Evolutionary conservation across 2,797 vertebrate species (phyloP).

Genomic region (Rhinichthys osculus): DNA sequence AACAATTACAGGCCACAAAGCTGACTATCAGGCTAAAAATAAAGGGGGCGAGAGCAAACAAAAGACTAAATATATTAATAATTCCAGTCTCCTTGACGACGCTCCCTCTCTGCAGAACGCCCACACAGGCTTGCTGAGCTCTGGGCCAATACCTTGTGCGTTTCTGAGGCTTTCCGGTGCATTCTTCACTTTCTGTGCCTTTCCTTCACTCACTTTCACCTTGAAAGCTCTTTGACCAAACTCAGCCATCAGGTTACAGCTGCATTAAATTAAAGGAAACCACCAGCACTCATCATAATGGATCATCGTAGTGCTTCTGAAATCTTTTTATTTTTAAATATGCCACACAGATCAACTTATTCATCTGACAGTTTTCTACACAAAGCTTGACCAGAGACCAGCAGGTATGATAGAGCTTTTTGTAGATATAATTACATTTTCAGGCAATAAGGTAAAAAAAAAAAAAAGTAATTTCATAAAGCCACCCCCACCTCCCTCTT

Average conservation of each 20-base stretch:
- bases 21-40: constrained; percentile 71
- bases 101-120: constrained; percentile 69
- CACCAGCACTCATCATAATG: constrained; percentile 19
- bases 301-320: constrained; percentile 20
- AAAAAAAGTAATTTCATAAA: constrained; percentile 49
- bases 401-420: constrained; percentile 16
- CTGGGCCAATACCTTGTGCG: constrained; percentile 67
- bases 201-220: constrained; percentile 20
- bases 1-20: constrained; percentile 66
- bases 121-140: constrained; percentile 68
- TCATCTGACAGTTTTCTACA: neutral
- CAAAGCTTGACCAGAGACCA: constrained; percentile 19
- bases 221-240: constrained; percentile 20
- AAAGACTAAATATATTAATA: constrained; percentile 76
- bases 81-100: constrained; percentile 77
- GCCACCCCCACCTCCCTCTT: constrained; percentile 47
- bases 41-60: constrained; percentile 65
- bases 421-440: constrained; percentile 48
- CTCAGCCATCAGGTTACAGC: neutral
- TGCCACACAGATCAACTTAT: constrained; percentile 17
- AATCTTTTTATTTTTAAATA: constrained; percentile 2
- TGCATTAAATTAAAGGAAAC: constrained; percentile 17
- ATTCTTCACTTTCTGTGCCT: constrained; percentile 1
- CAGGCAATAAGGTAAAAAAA: constrained; percentile 30
- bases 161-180: constrained; percentile 48